A percentile compares a stretch with the other conserved stretches of the same genome.
Conservation (phyloP, 2,888 invertebrate species). For the Cordilura impudica region DNA sequence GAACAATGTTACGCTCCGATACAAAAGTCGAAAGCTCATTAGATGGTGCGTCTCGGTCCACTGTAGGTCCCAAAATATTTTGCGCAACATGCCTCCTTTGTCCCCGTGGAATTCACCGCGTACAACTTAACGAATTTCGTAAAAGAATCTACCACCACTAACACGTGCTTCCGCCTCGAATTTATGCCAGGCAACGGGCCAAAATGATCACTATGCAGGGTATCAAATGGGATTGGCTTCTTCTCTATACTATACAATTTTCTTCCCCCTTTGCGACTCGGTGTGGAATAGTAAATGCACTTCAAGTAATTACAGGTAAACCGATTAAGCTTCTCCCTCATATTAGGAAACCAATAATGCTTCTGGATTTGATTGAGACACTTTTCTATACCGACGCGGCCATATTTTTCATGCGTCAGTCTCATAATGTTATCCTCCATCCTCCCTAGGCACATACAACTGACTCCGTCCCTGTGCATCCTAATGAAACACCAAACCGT, state of each 20-base stretch:
- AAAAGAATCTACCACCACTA: no score
- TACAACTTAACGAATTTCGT: no score
- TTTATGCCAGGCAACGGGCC: background rate
- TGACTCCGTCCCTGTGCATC: constrained; percentile 38
- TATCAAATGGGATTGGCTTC: background rate
- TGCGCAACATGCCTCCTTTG: constrained; percentile 12
- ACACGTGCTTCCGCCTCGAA: no score
- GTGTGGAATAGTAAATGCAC: background rate
- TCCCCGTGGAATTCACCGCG: constrained; percentile 33
- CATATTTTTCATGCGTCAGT: constrained; percentile 36
- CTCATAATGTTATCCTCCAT: constrained; percentile 54
- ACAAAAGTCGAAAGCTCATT: constrained; percentile 16
- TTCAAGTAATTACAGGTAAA: background rate
- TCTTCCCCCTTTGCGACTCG: background rate
- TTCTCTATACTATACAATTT: background rate
- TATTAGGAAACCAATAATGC: constrained; percentile 2
- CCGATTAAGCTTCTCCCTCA: background rate
- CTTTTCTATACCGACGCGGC: constrained; percentile 7
- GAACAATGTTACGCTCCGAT: background rate
- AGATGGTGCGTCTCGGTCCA: constrained; percentile 30
- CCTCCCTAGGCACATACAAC: constrained; percentile 48
- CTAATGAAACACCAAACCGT: no score
- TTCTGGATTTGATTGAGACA: background rate
- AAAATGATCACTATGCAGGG: background rate
- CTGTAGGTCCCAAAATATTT: constrained; percentile 47